Evolutionary conservation across 2,888 invertebrate species (phyloP).

Genomic region (Uropetala carovei): DNA sequence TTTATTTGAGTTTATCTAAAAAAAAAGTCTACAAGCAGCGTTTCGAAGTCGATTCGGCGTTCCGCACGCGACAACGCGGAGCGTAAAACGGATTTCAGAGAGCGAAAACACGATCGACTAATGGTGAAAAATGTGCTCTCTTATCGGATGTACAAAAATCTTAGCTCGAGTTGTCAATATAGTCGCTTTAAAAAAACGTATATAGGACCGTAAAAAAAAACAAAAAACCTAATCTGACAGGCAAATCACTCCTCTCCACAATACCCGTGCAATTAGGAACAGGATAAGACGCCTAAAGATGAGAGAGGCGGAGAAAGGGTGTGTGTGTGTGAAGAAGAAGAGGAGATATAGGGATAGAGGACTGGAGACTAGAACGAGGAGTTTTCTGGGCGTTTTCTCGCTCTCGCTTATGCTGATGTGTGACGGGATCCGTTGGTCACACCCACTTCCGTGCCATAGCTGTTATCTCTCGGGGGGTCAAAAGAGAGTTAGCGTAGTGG

Average conservation of each 20-base stretch:
- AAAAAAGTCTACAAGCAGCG: not conserved
- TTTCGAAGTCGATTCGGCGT: not conserved
- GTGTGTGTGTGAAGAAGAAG: not conserved
- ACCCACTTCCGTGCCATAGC: not conserved
- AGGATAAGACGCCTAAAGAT: not conserved
- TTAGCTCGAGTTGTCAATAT: not conserved
- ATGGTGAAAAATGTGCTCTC: not conserved
- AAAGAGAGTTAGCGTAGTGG: not conserved
- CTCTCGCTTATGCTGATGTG: slow-evolving; percentile 8
- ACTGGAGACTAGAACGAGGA: not conserved
- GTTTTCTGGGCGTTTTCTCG: not conserved
- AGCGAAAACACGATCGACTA: not conserved
- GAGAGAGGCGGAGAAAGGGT: not conserved
- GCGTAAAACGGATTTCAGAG: not conserved
- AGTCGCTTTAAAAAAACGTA: not conserved
- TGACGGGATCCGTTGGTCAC: not conserved
- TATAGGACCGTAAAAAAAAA: not conserved
- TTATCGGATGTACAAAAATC: not conserved
- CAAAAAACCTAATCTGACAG: not conserved
- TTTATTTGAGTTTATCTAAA: not conserved
- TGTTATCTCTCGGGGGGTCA: not conserved
- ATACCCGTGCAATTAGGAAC: slow-evolving; percentile 4
- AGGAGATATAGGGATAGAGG: no score
- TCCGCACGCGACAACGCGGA: not conserved
- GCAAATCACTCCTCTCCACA: slow-evolving; percentile 13